Conservation (phyloP, 2,797 vertebrate genomes). For the Phrynocephalus forsythii region DNA sequence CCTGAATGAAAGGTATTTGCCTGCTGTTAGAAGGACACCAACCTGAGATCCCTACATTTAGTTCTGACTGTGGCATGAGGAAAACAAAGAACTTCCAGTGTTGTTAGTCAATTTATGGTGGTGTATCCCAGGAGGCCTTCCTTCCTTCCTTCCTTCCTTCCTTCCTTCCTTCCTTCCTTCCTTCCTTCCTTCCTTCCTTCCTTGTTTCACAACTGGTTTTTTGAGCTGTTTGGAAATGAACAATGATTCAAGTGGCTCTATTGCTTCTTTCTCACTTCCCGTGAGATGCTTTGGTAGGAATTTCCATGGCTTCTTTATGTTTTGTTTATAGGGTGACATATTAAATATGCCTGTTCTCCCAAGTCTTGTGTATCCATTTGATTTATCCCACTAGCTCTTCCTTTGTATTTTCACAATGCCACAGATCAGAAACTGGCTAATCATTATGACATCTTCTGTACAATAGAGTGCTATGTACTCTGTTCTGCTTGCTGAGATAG, state of each 20-base stretch:
- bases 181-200: too few species aligned
- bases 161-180: too few species aligned
- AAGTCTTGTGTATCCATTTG: background rate
- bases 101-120: background rate
- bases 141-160: too few species aligned
- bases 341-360: background rate
- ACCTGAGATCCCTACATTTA: background rate
- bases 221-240: background rate
- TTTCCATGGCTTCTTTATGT: background rate
- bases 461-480: background rate
- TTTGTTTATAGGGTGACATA: slow-evolving; percentile 6
- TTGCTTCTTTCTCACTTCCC: background rate
- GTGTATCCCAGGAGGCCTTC: background rate
- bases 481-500: background rate
- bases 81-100: background rate
- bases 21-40: background rate
- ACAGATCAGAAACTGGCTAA: background rate
- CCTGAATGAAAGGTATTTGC: background rate
- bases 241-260: slow-evolving; percentile 3
- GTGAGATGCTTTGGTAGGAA: slow-evolving; percentile 15
- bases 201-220: background rate
- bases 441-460: background rate
- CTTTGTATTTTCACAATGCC: background rate
- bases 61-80: background rate
- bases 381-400: slow-evolving; percentile 4